Conservation (phyloP, 2,888 invertebrate species). For the Drosophila trichaetosa region DNA sequence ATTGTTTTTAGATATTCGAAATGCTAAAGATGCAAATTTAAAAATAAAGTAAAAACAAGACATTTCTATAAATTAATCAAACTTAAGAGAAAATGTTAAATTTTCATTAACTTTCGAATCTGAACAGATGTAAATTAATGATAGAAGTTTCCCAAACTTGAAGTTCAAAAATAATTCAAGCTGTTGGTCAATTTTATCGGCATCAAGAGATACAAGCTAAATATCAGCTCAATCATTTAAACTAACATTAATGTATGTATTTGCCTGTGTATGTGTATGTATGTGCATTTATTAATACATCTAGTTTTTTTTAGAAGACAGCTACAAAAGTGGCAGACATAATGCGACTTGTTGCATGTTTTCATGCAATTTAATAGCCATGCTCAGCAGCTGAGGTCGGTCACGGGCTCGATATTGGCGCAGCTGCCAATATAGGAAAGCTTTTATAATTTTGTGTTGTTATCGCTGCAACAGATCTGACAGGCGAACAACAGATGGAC, state of each 20-base stretch:
- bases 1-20: not conserved
- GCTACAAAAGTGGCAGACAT: constrained; percentile 1
- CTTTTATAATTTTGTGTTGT: constrained; percentile 53
- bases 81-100: not conserved
- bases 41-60: too few relatives aligned
- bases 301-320: not conserved
- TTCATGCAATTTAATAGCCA: constrained; percentile 52
- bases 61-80: too few relatives aligned
- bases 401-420: constrained; percentile 3
- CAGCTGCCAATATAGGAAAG: constrained; percentile 62
- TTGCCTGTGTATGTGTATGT: not conserved
- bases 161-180: not conserved
- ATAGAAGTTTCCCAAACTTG: not conserved
- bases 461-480: constrained; percentile 43
- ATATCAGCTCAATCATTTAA: not conserved
- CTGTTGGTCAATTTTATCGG: too few relatives aligned
- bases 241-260: not conserved
- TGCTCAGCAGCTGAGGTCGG: constrained; percentile 5
- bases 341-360: constrained; percentile 34
- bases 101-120: not conserved
- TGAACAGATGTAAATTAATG: not conserved
- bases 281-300: not conserved
- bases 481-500: not conserved
- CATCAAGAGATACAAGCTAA: not conserved
- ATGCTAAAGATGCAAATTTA: too few relatives aligned